phyloP scores from a whole-genome alignment of 30 jellyfish, hydroid and myxozoan species.

The Chironex yamaguchii region DNA sequence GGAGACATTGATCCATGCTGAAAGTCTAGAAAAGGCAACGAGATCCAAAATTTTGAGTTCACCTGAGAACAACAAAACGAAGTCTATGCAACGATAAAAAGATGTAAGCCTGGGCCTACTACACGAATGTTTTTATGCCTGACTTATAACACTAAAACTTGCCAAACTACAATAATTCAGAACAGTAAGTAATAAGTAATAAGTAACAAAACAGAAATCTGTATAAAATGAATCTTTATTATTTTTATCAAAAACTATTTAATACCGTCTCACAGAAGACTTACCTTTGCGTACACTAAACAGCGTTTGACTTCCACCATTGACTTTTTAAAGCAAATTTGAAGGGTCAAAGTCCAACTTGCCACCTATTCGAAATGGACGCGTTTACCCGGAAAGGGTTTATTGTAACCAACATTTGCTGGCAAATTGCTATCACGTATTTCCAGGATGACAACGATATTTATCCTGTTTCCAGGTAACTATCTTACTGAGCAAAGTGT shows the following conservation, averaged over 20 bases:
- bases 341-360: constrained; percentile 59
- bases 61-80: no score
- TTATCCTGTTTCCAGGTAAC: no score
- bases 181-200: no score
- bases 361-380: constrained; percentile 54
- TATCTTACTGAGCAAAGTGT: no score
- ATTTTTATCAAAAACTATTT: background rate
- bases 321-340: background rate
- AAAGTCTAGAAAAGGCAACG: no score
- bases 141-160: constrained; percentile 3
- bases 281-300: constrained; percentile 7
- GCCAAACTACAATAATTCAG: background rate
- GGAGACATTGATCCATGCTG: no score
- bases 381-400: constrained; percentile 58
- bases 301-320: constrained; percentile 23
- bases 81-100: no score
- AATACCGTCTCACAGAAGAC: background rate
- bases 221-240: background rate
- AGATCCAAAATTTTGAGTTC: no score
- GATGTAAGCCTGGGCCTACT: constrained; percentile 19
- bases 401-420: no score
- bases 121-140: background rate
- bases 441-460: no score
- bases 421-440: no score
- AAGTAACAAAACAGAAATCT: background rate